These are phyloP conservation scores for Platalea minor DNA, from an alignment of 2,797 vertebrate species.

Conservation along the genomic window DNA sequence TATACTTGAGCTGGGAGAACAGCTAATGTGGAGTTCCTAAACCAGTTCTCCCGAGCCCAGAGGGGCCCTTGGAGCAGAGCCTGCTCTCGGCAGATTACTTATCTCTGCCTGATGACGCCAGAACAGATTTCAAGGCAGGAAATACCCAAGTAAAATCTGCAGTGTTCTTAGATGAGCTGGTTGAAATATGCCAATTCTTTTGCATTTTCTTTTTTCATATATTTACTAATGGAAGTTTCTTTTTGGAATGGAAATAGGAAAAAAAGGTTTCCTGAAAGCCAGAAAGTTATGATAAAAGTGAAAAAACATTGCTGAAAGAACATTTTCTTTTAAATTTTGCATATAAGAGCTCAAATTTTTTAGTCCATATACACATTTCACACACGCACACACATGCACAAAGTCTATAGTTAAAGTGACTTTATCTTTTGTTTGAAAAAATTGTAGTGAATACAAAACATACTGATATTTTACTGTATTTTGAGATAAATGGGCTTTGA, in stretches of 20 bases:
- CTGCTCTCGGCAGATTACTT: neutral
- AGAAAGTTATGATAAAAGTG: neutral
- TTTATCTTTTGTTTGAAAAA: neutral
- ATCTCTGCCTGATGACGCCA: neutral
- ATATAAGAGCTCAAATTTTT: neutral
- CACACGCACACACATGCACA: neutral
- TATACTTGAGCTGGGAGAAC: neutral
- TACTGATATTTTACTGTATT: neutral
- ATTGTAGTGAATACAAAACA: neutral
- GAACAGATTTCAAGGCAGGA: neutral
- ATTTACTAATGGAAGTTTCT: neutral
- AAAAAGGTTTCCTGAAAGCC: neutral
- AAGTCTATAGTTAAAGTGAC: neutral
- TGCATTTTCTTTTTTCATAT: neutral
- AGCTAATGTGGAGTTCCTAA: neutral
- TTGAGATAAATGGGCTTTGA: neutral
- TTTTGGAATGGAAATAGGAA: neutral
- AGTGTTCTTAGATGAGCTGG: neutral
- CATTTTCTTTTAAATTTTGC: neutral
- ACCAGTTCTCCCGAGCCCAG: neutral
- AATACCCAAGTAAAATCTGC: neutral
- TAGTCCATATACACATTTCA: neutral
- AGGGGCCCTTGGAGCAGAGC: neutral
- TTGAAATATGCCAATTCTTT: neutral
- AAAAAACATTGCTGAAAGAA: neutral